phyloP scores from a whole-genome alignment of 2,113 vertebrate species.

The Dasyornis broadbenti region DNA sequence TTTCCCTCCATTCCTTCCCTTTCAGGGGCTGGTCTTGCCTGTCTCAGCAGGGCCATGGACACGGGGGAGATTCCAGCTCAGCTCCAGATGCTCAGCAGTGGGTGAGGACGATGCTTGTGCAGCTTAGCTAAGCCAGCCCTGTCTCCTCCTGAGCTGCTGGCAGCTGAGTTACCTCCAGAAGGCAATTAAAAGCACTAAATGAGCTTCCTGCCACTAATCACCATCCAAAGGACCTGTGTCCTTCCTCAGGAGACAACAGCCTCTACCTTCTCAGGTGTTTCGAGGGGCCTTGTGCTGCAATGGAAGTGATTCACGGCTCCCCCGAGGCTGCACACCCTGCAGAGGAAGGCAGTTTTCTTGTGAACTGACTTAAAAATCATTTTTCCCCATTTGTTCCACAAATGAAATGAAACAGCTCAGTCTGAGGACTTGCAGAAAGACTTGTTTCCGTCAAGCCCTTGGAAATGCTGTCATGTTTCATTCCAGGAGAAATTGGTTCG shows the following conservation, averaged over 20 bases:
- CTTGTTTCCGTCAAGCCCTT: conserved; percentile 36
- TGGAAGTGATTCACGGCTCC: neutral
- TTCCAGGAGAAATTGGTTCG: conserved; percentile 22
- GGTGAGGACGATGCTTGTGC: neutral
- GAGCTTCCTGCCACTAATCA: neutral
- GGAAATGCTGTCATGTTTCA: conserved; percentile 39
- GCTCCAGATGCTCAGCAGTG: neutral
- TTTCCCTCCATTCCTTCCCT: neutral
- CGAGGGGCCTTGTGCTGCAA: neutral
- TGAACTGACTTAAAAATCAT: neutral
- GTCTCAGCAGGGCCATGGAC: neutral
- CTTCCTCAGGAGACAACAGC: neutral
- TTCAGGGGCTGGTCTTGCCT: too few species aligned
- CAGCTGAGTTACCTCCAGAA: neutral
- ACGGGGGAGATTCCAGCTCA: neutral
- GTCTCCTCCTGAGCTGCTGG: neutral
- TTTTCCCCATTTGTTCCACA: conserved; percentile 13
- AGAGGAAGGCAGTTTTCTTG: neutral
- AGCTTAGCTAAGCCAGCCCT: neutral
- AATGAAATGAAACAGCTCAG: conserved; percentile 16
- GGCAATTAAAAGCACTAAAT: neutral
- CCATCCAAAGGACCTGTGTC: neutral
- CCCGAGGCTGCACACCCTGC: neutral
- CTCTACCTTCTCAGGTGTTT: neutral
- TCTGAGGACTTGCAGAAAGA: conserved; percentile 7